Base-by-base conservation (phyloP, 2,888 invertebrate genomes). In the Catocala sponsa region DNA sequence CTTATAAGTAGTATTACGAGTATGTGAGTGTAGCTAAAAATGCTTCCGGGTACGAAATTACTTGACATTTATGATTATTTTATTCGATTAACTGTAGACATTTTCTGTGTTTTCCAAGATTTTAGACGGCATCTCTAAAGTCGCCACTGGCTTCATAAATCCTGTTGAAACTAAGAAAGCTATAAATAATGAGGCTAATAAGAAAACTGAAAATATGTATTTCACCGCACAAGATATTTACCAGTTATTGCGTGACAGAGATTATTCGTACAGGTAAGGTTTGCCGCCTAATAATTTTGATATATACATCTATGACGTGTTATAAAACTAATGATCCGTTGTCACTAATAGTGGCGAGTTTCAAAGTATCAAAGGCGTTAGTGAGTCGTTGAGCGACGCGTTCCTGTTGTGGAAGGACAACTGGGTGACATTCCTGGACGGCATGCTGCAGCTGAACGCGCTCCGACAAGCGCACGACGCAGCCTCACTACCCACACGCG, bases 401-500 rank as follows among this genome's bases (percentile, higher is more conserved):
- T 59, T 74, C n/a, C n/a, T n/a, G n/a, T n/a, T n/a, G n/a, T n/a
- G n/a, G n/a, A n/a, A n/a, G n/a, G n/a, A n/a, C n/a, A n/a, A n/a
- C n/a, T n/a, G n/a, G n/a, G n/a, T n/a, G n/a, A n/a, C n/a, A n/a
- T n/a, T n/a, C n/a, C n/a, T n/a, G n/a, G n/a, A n/a, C n/a, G n/a
- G n/a, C n/a, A n/a, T n/a, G n/a, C n/a, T n/a, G n/a, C n/a, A n/a
- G n/a, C n/a, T n/a, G n/a, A n/a, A n/a, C n/a, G n/a, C n/a, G n/a
- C n/a, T n/a, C n/a, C n/a, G n/a, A n/a, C n/a, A n/a, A n/a, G n/a
- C n/a, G n/a, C n/a, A n/a, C 5, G 92, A 96, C 49, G 93, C 95
- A 0, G 90, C 97, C 0, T 90, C 95, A 43, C 88, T 96, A 12
- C 97, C 97, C 1, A 96, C 95, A 0, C 65, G 62, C 25, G 78